Conservation (phyloP, 2,888 invertebrate genomes). For the Vesta saturnalis region DNA sequence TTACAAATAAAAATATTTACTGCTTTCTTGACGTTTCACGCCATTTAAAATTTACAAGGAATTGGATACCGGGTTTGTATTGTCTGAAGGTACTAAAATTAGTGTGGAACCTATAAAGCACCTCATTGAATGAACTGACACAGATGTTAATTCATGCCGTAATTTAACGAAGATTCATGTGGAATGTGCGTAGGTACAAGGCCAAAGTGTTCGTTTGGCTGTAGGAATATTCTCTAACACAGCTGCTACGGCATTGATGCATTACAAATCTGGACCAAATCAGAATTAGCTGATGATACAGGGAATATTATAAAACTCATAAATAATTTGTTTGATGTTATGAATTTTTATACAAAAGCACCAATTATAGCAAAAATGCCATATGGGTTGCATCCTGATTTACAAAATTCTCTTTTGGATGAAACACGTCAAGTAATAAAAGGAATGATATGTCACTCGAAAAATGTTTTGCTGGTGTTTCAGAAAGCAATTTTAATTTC, state of each 20-base stretch:
- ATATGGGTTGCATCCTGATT: slow-evolving; percentile 19
- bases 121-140: slow-evolving; percentile 6
- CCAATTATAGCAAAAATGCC: slow-evolving; percentile 16
- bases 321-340: slow-evolving; percentile 42
- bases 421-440: slow-evolving; percentile 2
- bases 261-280: slow-evolving; percentile 31
- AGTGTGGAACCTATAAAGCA: background rate
- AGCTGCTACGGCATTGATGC: slow-evolving; percentile 39
- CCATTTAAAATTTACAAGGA: slow-evolving; percentile 2
- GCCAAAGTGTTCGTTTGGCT: slow-evolving; percentile 42
- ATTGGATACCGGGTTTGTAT: slow-evolving; percentile 8
- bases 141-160: slow-evolving; percentile 33
- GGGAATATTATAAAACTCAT: slow-evolving; percentile 41
- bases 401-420: slow-evolving; percentile 21
- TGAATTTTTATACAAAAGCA: slow-evolving; percentile 28
- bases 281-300: slow-evolving; percentile 19
- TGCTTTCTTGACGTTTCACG: slow-evolving; percentile 38
- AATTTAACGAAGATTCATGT: slow-evolving; percentile 36
- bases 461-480: slow-evolving; percentile 18
- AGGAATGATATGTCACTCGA: slow-evolving; percentile 8
- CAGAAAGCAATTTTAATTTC: slow-evolving; percentile 20
- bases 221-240: slow-evolving; percentile 41
- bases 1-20: slow-evolving; percentile 31
- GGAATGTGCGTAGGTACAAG: slow-evolving; percentile 27
- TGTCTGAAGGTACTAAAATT: background rate